Evolutionary conservation across 2,888 invertebrate genomes (phyloP).

Genomic region (Agrochola macilenta): DNA sequence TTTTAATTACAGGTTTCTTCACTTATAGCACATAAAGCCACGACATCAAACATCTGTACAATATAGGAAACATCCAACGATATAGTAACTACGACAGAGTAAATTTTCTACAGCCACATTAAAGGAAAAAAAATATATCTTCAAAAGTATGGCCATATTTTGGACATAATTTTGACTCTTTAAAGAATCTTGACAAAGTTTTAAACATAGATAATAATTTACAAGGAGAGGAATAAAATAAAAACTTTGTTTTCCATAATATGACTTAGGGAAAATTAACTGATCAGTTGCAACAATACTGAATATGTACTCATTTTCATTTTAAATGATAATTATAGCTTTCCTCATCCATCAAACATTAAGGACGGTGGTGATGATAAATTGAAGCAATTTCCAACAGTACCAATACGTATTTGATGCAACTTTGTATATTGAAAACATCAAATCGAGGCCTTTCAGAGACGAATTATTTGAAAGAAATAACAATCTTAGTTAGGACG

Average conservation of each 20-base stretch:
- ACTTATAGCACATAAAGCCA: constrained; percentile 52
- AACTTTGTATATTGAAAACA: constrained; percentile 41
- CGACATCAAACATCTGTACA: constrained; percentile 62
- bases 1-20: constrained; percentile 59
- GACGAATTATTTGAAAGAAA: background rate
- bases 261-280: constrained; percentile 24
- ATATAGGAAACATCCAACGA: constrained; percentile 59
- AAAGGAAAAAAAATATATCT: background rate
- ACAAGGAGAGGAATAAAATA: background rate
- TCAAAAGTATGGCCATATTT: background rate
- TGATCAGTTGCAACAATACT: constrained; percentile 46
- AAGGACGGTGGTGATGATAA: background rate
- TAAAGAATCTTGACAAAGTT: background rate
- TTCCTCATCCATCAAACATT: background rate
- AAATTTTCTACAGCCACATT: constrained; percentile 23
- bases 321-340: background rate
- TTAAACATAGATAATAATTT: no score
- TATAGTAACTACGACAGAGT: constrained; percentile 42
- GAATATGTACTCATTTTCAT: constrained; percentile 6
- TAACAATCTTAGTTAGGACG: background rate
- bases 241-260: constrained; percentile 1
- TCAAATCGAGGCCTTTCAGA: constrained; percentile 66
- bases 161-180: background rate
- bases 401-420: constrained; percentile 50
- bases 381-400: background rate